These are phyloP conservation scores for Notothenia rossii DNA, from an alignment of 2,113 vertebrate species.

Conservation along the genomic window DNA sequence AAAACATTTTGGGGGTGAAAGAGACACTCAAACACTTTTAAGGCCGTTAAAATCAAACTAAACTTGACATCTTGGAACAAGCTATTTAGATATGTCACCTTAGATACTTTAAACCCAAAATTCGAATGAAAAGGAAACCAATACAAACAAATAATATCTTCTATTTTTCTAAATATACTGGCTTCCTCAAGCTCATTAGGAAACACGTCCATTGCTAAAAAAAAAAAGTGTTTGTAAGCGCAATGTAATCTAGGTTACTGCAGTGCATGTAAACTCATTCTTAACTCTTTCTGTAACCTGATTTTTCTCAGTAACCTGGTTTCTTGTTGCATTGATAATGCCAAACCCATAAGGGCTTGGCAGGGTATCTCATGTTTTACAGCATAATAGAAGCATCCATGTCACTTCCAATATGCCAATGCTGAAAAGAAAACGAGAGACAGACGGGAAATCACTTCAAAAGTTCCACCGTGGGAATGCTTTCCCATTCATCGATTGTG, in stretches of 20 bases:
- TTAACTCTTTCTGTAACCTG: conserved; percentile 1
- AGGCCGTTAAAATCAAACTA: background rate
- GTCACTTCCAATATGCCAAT: conserved; percentile 23
- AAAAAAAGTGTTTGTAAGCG: background rate
- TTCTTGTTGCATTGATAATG: background rate
- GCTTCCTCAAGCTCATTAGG: background rate
- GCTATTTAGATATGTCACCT: background rate
- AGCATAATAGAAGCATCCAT: background rate
- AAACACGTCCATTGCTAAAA: no score
- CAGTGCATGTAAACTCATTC: background rate
- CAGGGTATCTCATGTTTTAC: background rate
- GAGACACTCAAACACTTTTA: background rate
- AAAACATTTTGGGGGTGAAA: background rate
- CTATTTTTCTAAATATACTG: background rate
- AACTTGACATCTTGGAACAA: background rate
- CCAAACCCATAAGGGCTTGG: background rate
- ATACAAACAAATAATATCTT: background rate
- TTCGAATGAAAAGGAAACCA: background rate
- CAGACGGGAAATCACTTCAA: conserved; percentile 7
- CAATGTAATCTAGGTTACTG: background rate
- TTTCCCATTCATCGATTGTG: conserved; percentile 17
- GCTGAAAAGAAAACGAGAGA: background rate
- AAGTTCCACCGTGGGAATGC: conserved; percentile 11
- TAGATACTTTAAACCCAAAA: background rate
- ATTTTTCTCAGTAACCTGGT: conserved; percentile 10